Evolutionary conservation across 2,797 vertebrate genomes (phyloP), one percentile per base, ranked within the genome.

Genomic region (Pelobates cultripes): DNA sequence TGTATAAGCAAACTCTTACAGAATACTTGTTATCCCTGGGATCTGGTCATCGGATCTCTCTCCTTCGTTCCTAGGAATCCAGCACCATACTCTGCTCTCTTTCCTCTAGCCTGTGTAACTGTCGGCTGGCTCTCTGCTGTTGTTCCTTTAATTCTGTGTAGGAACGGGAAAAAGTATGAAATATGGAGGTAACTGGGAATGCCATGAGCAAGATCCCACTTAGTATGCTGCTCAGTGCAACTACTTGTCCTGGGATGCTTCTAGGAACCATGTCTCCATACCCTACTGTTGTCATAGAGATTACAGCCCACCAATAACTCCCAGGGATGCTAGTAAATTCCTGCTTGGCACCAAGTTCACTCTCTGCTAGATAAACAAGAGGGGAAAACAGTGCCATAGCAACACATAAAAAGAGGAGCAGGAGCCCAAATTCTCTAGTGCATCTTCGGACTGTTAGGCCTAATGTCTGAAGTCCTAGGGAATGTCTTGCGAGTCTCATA

Each of bases 241-340:
- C 97, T 88, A 99, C 96, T 88, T 99, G 97, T 57, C 97, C 97
- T 0, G 97, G 97, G 85, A 98, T 96, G 92, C 97, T 98, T 6
- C 96, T 94, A 41, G 97, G 98, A 77, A 99, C 98, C 98, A 99
- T 99, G 91, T 99, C 98, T 0, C 98, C 97, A 0, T 99, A 99
- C 84, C 98, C 98, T 12, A 99, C 97, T 0, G 97, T 99, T 0
- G 97, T 99, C 98, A 99, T 99, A 87, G 98, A 98, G 91, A 98
- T 99, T 75, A 99, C 97, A 0, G 98, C 98, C 98, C 97, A 99
- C 98, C 98, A 99, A 90, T 98, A 99, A 87, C 95, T 97, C 42
- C 92, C 96, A 0, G 98, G 97, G 87, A 99, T 95, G 68, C 97
- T 99, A 43, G 97, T 97, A 90, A 99, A 99, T 87, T 98, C 97